Evolutionary conservation across 2,113 vertebrate species (phyloP), one percentile per base, ranked within the genome.

Genomic region (Oreotrochilus melanogaster): DNA sequence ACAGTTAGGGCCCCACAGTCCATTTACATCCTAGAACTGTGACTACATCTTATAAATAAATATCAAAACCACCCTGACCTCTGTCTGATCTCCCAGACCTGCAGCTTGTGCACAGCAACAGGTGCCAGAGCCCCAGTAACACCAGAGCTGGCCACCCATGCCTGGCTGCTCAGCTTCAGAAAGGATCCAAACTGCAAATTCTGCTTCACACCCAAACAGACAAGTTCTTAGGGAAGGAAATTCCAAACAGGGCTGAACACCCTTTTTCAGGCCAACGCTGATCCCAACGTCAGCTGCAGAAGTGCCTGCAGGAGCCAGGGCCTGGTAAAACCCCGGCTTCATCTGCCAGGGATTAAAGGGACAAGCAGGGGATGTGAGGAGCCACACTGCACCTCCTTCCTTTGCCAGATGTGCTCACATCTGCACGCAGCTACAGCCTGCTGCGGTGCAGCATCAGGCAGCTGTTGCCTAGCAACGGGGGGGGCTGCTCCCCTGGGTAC

Each of bases 381-480:
- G n/a, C 33, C 64, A 62, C 0, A 1, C 22, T 21, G 6, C 33
- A 13, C 10, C 81, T n/a, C 47, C 74, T 66, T 72, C 74, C 69
- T 91, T 57, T 70, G 73, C 85, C 92, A 96, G 96, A 91, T 93
- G 95, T 78, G 78, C 86, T 76, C 87, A 60, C 96, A 95, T 83
- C 91, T 96, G 95, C 76, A 87, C 70, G 80, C 91, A 84, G 60
- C 67, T 25, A 45, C 91, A 93, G 93, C 39, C 17, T 76, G 91
- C 87, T n/a, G 88, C 80, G 14, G 84, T 35, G 76, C 78, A 92
- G 91, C 87, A 93, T 86, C 87, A 78, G 25, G 43, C 90, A 89
- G 88, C 7, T 3, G 97, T 95, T 98, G 97, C 97, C 74, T 96
- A 89, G 98, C 96, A 98, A 96, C 96, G 3, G n/a, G 62, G 89